A percentile compares a stretch with the other conserved stretches of the same genome.
phyloP scores from a whole-genome alignment of 2,113 vertebrate species.

The Zapornia atra region DNA sequence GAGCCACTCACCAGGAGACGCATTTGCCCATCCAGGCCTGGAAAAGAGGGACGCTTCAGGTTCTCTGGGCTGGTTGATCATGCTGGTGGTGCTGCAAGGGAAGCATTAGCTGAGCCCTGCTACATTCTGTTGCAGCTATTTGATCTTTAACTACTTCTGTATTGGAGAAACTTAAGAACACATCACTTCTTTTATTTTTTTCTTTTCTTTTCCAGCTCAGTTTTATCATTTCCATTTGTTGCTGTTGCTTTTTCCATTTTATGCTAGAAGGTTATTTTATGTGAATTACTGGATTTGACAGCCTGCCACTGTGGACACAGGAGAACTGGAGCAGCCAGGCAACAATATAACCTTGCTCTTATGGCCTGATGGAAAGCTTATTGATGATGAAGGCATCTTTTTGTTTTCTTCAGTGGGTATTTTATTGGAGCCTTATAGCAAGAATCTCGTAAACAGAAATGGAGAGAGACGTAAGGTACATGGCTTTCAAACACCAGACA shows the following conservation, averaged over 20 bases:
- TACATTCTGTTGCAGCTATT: not conserved
- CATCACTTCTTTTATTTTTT: not conserved
- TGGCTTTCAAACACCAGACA: not conserved
- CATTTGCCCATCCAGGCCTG: not conserved
- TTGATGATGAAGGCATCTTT: not conserved
- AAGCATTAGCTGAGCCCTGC: not conserved
- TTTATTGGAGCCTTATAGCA: not conserved
- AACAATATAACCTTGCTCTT: not conserved
- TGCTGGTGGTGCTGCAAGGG: not conserved
- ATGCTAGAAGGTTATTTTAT: not conserved
- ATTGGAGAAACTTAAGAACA: not conserved
- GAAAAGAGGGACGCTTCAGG: not conserved
- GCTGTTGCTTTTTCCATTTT: not conserved
- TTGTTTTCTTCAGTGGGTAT: accelerated
- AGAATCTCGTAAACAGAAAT: not conserved
- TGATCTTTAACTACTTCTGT: not conserved
- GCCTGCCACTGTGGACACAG: not conserved
- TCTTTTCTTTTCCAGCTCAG: not conserved
- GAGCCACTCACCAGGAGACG: not conserved
- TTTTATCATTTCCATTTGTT: slow-evolving; percentile 4
- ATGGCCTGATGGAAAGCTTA: not conserved
- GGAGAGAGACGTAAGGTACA: not conserved
- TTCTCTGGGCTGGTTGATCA: not conserved
- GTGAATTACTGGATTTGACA: not conserved
- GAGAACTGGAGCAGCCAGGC: not conserved